phyloP scores from a whole-genome alignment of 2,797 vertebrate species.

The Taeniopygia guttata region DNA sequence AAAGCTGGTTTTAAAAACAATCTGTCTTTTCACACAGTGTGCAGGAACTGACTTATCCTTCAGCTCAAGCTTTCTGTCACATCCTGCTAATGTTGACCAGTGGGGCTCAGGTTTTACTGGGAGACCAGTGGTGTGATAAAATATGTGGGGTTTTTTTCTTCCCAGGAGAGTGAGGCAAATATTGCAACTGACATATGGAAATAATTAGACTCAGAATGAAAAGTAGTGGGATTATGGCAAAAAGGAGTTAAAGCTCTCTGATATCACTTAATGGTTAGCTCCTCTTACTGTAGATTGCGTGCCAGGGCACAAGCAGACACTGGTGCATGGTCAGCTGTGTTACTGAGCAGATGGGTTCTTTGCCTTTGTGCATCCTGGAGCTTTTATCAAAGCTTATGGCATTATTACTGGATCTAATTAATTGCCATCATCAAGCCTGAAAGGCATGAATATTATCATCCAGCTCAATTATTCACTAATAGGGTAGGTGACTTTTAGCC shows the following conservation, averaged over 20 bases:
- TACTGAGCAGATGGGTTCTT: background rate
- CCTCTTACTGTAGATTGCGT: fast-evolving
- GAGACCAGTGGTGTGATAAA: background rate
- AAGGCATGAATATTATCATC: background rate
- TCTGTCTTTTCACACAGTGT: background rate
- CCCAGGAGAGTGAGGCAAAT: background rate
- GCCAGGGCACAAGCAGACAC: background rate
- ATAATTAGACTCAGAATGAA: background rate
- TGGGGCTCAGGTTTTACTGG: background rate
- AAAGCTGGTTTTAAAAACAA: background rate
- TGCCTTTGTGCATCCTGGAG: background rate
- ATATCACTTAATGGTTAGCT: background rate
- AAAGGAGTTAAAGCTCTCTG: background rate
- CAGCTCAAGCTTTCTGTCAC: background rate
- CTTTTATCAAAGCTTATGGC: background rate
- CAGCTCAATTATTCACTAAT: background rate
- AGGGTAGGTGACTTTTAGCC: background rate
- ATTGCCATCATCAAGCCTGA: background rate
- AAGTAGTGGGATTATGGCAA: background rate
- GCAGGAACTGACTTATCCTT: background rate
- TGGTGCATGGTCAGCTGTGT: background rate
- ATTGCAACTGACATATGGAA: background rate
- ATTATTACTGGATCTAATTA: background rate
- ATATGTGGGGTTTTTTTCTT: fast-evolving
- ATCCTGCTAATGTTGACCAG: background rate